phyloP scores from a whole-genome alignment of 2,888 invertebrate genomes.

The Lepeophtheirus nordmannii region DNA sequence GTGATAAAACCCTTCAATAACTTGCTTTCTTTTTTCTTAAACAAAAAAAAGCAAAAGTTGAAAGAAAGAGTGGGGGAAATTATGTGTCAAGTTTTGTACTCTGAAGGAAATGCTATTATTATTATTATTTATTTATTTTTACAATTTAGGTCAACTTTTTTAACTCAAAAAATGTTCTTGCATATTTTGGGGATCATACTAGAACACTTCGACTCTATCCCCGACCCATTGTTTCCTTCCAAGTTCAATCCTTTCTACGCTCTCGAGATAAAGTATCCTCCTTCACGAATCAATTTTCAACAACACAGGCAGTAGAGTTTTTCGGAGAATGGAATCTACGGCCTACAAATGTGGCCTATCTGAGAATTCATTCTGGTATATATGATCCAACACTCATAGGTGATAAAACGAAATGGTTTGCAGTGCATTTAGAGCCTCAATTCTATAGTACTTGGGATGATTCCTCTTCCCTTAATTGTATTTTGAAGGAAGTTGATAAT shows the following conservation, averaged over 20 bases:
- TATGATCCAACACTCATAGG: slow-evolving; percentile 87
- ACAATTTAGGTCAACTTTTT: slow-evolving; percentile 69
- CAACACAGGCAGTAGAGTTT: slow-evolving; percentile 82
- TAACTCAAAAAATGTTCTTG: slow-evolving; percentile 89
- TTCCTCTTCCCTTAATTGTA: neutral
- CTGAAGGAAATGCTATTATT: neutral
- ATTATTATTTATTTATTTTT: slow-evolving; percentile 18
- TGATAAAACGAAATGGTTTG: slow-evolving; percentile 93
- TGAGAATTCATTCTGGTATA: slow-evolving; percentile 89
- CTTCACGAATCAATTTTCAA: slow-evolving; percentile 78
- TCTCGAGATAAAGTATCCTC: slow-evolving; percentile 67
- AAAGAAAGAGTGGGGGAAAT: no score
- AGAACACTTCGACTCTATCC: slow-evolving; percentile 89
- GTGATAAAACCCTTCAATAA: no score
- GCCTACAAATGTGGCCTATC: slow-evolving; percentile 91
- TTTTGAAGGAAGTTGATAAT: neutral
- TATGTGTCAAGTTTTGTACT: no score
- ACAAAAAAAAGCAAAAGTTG: no score
- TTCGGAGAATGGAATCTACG: slow-evolving; percentile 95
- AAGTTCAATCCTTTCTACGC: slow-evolving; percentile 85
- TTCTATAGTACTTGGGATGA: neutral
- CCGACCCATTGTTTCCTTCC: slow-evolving; percentile 94
- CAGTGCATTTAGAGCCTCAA: neutral
- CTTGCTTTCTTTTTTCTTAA: no score
- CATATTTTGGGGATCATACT: slow-evolving; percentile 95